Evolutionary conservation across 2,113 vertebrate genomes (phyloP), one percentile per base, ranked within the genome.

Genomic region (Oplegnathus fasciatus): DNA sequence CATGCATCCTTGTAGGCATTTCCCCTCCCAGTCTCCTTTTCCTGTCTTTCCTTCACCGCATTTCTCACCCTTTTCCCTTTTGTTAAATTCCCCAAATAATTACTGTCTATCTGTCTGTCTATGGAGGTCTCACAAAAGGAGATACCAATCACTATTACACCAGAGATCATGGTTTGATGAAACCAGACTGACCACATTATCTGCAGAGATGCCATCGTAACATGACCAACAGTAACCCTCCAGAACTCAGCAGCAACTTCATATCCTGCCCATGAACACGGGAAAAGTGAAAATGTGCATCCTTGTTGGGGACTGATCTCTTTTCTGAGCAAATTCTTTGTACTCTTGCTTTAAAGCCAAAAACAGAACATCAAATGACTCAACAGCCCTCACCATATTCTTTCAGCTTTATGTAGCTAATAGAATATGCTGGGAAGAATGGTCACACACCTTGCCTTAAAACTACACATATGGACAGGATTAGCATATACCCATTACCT

Each of bases 1-100:
- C 62, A 71, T 65, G 42, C 52, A 68, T 75, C 67, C 68, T 83
- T 68, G n/a, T 58, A 57, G 65, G 42, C 32, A n/a, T 83, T 82
- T 77, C 28, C n/a, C 30, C n/a, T 84, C n/a, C n/a, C 10, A 48
- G 48, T 71, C 48, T 69, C 57, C 8, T 64, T 26, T 15, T n/a
- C 71, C 44, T 26, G 20, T 46, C 17, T 61, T 44, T 61, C 15
- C 1, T 18, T 34, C n/a, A 15, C 26, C 26, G 52, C 40, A 55
- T 78, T 71, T 78, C 32, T 79, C 62, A 54, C 44, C 8, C 9
- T 83, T 34, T 30, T 24, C 42, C 11, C 8, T 28, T 78, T 55
- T 28, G 3, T 9, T 24, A 48, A 68, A 80, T 58, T 54, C 17
- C n/a, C 22, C 64, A 54, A 65, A 83, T 66, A 69, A 54, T 65